A percentile compares a stretch with the other conserved stretches of the same genome.
These are phyloP conservation scores for Ambastaia sidthimunki DNA, from an alignment of 2,797 vertebrate genomes.

Conservation along the genomic window DNA sequence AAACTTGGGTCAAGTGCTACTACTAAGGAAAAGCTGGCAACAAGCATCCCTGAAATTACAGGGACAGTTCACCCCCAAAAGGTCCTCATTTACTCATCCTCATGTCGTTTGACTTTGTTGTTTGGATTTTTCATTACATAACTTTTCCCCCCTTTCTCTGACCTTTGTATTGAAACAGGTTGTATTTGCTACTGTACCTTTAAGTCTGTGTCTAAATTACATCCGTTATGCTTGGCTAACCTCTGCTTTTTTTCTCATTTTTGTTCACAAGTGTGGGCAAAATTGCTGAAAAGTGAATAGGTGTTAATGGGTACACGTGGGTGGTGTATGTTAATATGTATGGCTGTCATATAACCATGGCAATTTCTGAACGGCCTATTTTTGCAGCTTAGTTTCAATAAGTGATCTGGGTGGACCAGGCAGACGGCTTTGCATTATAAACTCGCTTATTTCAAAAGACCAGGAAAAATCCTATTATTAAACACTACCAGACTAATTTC, in stretches of 20 bases:
- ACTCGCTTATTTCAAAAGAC: neutral
- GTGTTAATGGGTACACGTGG: neutral
- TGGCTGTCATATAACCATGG: neutral
- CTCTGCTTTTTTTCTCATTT: slow-evolving; percentile 10
- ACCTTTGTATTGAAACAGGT: no score
- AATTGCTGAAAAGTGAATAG: neutral
- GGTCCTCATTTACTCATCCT: no score
- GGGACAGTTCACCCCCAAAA: no score
- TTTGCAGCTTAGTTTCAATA: neutral
- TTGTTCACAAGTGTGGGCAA: neutral
- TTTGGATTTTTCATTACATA: no score
- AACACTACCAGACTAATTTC: slow-evolving; percentile 14
- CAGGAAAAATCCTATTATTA: neutral
- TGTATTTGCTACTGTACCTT: neutral
- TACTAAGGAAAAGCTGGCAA: no score
- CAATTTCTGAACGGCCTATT: neutral
- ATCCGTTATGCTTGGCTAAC: slow-evolving; percentile 27
- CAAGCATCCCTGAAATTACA: no score
- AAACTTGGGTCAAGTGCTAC: neutral
- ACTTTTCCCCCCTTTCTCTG: no score
- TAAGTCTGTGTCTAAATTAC: neutral
- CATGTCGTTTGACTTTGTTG: no score
- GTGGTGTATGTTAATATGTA: neutral
- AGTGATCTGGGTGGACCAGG: neutral
- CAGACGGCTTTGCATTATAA: neutral